Conservation (phyloP, 1,140 invertebrate species). For the Drosophila willistoni region DNA sequence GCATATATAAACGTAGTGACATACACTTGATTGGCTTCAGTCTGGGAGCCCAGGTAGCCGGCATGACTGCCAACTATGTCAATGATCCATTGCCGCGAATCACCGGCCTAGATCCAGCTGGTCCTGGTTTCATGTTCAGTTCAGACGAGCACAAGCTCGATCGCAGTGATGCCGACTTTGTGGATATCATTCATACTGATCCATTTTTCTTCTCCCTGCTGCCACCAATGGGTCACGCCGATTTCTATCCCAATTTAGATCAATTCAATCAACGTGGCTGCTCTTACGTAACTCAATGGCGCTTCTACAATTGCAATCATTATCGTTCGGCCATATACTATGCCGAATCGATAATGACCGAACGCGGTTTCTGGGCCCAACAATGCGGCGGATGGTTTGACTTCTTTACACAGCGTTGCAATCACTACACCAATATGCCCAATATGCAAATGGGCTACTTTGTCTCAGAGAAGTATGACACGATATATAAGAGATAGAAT, state of each 20-base stretch:
- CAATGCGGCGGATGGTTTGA: slow-evolving; percentile 69
- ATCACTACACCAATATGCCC: slow-evolving; percentile 49
- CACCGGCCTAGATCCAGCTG: slow-evolving; percentile 79
- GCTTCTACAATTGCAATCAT: slow-evolving; percentile 84
- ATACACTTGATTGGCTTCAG: slow-evolving; percentile 95
- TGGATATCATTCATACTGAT: slow-evolving; percentile 91
- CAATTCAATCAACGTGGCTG: slow-evolving; percentile 89
- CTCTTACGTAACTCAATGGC: slow-evolving; percentile 73
- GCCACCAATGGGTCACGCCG: slow-evolving; percentile 87
- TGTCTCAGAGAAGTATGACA: slow-evolving; percentile 53
- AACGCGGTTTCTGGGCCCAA: slow-evolving; percentile 68
- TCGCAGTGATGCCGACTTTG: slow-evolving; percentile 88
- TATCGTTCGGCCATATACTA: slow-evolving; percentile 84
- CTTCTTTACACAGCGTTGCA: slow-evolving; percentile 63
- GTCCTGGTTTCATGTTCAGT: slow-evolving; percentile 64
- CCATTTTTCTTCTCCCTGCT: slow-evolving; percentile 86
- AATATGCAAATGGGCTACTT: slow-evolving; percentile 72
- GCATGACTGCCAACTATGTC: slow-evolving; percentile 87
- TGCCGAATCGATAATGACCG: slow-evolving; percentile 84
- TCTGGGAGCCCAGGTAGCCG: slow-evolving; percentile 94
- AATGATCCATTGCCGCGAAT: slow-evolving; percentile 61
- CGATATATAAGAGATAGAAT: no score
- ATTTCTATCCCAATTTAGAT: slow-evolving; percentile 93
- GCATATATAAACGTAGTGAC: slow-evolving; percentile 84
- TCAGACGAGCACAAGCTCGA: slow-evolving; percentile 55